Base-by-base conservation (phyloP, 2,797 vertebrate genomes). In the Chelon labrosus region DNA sequence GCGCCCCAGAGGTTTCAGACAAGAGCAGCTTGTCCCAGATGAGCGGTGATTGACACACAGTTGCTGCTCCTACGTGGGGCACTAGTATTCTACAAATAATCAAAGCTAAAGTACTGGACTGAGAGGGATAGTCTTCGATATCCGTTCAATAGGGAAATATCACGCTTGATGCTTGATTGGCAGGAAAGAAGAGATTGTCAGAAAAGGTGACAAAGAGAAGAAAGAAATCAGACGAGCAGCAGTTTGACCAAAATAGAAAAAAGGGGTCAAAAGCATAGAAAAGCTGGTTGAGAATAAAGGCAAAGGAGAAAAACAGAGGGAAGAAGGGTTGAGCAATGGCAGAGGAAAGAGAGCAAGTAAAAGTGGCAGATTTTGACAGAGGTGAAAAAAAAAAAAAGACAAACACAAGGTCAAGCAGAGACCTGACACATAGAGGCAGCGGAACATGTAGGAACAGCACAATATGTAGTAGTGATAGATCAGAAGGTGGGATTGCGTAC, bases 391-490 rank as follows among this genome's bases (percentile, higher is more conserved):
- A 20, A 63, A 72, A 76, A 81, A 65, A 88, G 63, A 85, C 10
- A 42, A 22, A 72, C 53, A 90, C 65, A 86, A 84, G 77, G 79
- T 89, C 86, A 89, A 77, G 85, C 65, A 74, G 67, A 79, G 61
- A 77, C 50, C 39, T 74, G 49, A 80, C 71, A 84, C 74, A 72
- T 66, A 76, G 25, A 77, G 66, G 65, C n/a, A 76, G 73, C 44
- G 85, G 81, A 86, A 82, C 67, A 80, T 49, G 47, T 67, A 73
- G 59, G 49, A 88, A 79, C 52, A 83, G 65, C 73, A 78, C 59
- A 85, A 44, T 64, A 51, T 70, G 60, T 14, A 69, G 56, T 39
- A 58, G 55, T 70, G 54, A 14, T 9, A 75, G 57, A 75, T 79
- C 37, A 65, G 77, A 73, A 19, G 12, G 17, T 52, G 54, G 25